These are phyloP conservation scores for Catocala nupta DNA, from an alignment of 2,888 invertebrate species.

Conservation along the genomic window DNA sequence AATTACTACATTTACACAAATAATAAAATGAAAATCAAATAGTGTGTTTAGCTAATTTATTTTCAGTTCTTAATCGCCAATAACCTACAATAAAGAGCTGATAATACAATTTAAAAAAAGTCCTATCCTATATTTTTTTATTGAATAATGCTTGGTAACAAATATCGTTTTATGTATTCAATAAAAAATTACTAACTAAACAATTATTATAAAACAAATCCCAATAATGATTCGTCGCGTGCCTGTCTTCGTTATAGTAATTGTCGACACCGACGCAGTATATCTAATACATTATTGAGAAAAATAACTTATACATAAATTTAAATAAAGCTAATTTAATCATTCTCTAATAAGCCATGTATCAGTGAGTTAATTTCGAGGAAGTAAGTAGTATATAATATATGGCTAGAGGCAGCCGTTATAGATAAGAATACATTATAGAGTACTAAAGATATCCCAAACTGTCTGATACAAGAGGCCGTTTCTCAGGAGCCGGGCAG, in stretches of 20 bases:
- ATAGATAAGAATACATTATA: conserved; percentile 59
- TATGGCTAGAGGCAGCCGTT: conserved; percentile 53
- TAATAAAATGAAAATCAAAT: conserved; percentile 57
- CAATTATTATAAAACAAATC: conserved; percentile 76
- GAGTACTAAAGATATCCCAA: conserved; percentile 59
- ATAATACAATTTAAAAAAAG: conserved; percentile 87
- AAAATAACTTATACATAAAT: conserved; percentile 80
- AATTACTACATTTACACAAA: background rate
- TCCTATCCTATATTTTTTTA: conserved; percentile 81
- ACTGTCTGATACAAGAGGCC: conserved; percentile 72
- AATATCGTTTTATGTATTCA: conserved; percentile 85
- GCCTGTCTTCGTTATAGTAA: conserved; percentile 50
- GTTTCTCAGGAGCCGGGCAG: conserved; percentile 48
- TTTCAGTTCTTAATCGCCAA: conserved; percentile 87
- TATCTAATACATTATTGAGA: conserved; percentile 69
- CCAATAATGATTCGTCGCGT: conserved; percentile 71
- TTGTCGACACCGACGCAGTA: conserved; percentile 47
- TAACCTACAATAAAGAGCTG: conserved; percentile 87
- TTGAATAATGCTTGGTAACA: conserved; percentile 87
- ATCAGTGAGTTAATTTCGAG: conserved; percentile 74
- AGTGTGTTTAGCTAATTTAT: conserved; percentile 85
- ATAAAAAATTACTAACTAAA: conserved; percentile 83
- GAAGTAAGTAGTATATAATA: conserved; percentile 57
- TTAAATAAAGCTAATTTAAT: conserved; percentile 82
- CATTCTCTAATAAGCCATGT: conserved; percentile 75